Evolutionary conservation across 2,888 invertebrate genomes (phyloP).

Genomic region (Epistrophella euchroma): DNA sequence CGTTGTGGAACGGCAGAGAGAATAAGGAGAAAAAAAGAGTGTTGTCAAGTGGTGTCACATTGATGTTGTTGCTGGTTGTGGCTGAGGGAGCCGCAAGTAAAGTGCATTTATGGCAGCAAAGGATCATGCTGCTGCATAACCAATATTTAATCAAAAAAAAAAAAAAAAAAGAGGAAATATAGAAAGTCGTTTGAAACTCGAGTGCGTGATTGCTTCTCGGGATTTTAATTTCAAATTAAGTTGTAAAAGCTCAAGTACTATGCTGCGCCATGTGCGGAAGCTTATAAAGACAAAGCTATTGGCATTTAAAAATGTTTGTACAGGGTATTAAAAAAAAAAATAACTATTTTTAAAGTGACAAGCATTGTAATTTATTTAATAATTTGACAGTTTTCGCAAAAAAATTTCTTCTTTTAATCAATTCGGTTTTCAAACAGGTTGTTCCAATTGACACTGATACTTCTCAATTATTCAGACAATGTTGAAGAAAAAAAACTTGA

Average conservation of each 20-base stretch:
- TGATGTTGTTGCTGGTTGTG: slow-evolving; percentile 27
- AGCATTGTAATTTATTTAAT: too few relatives aligned
- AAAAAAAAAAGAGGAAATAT: background rate
- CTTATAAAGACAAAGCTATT: background rate
- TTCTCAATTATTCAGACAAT: too few relatives aligned
- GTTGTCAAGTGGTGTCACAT: slow-evolving; percentile 66
- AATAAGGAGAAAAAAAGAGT: slow-evolving; percentile 2
- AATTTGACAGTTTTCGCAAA: too few relatives aligned
- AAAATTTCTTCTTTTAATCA: too few relatives aligned
- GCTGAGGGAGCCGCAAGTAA: slow-evolving; percentile 34
- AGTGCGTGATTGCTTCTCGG: slow-evolving; percentile 64
- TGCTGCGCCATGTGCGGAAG: background rate
- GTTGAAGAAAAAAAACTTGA: too few relatives aligned
- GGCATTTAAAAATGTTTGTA: background rate
- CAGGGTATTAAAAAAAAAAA: too few relatives aligned
- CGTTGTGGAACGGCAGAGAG: background rate
- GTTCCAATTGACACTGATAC: too few relatives aligned
- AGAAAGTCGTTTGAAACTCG: slow-evolving; percentile 32
- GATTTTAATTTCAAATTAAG: slow-evolving; percentile 68
- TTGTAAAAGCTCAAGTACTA: slow-evolving; percentile 32
- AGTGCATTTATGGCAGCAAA: slow-evolving; percentile 56
- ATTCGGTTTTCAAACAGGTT: too few relatives aligned
- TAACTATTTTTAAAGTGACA: too few relatives aligned
- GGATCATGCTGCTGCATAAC: slow-evolving; percentile 27
- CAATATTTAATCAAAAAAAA: background rate